A percentile compares a stretch with the other conserved stretches of the same genome.
These are phyloP conservation scores for Drosophila subsilvestris DNA, from an alignment of 2,888 invertebrate species.

Conservation along the genomic window DNA sequence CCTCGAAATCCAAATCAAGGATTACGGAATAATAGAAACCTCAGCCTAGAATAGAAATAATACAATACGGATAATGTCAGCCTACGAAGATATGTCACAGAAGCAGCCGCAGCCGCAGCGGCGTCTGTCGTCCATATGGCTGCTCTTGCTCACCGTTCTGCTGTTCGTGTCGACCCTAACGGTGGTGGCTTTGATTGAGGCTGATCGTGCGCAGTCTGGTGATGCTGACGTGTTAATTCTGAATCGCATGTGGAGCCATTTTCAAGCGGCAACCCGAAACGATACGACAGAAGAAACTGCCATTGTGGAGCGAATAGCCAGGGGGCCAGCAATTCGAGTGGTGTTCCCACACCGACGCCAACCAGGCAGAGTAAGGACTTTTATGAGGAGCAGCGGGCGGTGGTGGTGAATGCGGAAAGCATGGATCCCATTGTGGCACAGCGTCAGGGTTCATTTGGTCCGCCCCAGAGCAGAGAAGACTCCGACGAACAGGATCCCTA, in stretches of 20 bases:
- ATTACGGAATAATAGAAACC: constrained; percentile 18
- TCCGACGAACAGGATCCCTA: constrained; percentile 54
- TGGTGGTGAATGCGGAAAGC: constrained; percentile 61
- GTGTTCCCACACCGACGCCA: background rate
- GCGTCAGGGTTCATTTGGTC: constrained; percentile 51
- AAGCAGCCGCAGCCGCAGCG: constrained; percentile 40
- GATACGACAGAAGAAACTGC: constrained; percentile 46
- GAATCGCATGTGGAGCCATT: constrained; percentile 59
- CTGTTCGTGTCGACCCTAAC: constrained; percentile 57
- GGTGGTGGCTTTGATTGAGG: constrained; percentile 54
- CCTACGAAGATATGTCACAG: constrained; percentile 60
- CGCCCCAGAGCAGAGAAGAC: constrained; percentile 42
- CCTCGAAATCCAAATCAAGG: constrained; percentile 16
- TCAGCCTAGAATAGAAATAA: background rate
- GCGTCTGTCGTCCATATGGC: constrained; percentile 52
- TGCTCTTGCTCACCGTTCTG: constrained; percentile 47
- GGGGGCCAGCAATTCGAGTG: constrained; percentile 47
- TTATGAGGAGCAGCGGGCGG: constrained; percentile 68
- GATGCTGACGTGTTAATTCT: constrained; percentile 48
- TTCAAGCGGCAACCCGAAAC: constrained; percentile 27
- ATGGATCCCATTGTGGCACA: constrained; percentile 45
- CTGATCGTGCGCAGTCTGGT: constrained; percentile 23
- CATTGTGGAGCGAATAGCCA: constrained; percentile 62
- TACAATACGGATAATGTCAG: constrained; percentile 46
- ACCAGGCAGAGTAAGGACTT: constrained; percentile 47